A percentile compares a stretch with the other conserved stretches of the same genome.
Conservation (phyloP, 2,113 vertebrate species). For the Percina caprodes region DNA sequence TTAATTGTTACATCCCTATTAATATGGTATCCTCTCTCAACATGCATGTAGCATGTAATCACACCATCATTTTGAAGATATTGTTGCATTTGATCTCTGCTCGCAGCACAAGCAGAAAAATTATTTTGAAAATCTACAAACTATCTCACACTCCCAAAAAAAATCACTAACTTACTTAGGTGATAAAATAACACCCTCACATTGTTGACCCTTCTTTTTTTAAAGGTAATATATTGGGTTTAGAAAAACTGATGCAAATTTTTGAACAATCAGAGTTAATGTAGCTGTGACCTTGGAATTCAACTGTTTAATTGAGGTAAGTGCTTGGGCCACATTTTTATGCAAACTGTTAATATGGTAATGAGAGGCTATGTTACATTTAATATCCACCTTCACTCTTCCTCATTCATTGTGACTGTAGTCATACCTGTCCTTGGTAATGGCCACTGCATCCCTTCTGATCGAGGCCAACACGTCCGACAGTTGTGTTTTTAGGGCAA, state of each 20-base stretch:
- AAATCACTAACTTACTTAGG: not conserved
- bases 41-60: not conserved
- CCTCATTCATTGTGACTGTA: constrained; percentile 54
- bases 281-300: constrained; percentile 60
- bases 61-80: not conserved
- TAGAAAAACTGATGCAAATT: constrained; percentile 16
- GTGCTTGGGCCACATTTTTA: constrained; percentile 52
- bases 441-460: constrained; percentile 44
- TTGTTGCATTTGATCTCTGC: not conserved
- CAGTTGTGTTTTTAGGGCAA: constrained; percentile 24
- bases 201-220: constrained; percentile 8
- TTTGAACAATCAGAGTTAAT: constrained; percentile 38
- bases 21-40: not conserved
- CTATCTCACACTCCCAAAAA: not conserved
- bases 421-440: constrained; percentile 52
- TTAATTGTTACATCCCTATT: not conserved
- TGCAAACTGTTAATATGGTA: constrained; percentile 65
- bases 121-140: constrained; percentile 26
- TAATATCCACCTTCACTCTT: constrained; percentile 64
- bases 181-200: constrained; percentile 16
- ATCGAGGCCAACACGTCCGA: constrained; percentile 23
- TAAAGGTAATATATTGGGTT: not conserved
- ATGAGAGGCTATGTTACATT: constrained; percentile 55
- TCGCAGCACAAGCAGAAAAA: constrained; percentile 5
- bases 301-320: constrained; percentile 59